Base-by-base conservation (phyloP, 2,888 invertebrate species). In the Gymnocheta viridis region DNA sequence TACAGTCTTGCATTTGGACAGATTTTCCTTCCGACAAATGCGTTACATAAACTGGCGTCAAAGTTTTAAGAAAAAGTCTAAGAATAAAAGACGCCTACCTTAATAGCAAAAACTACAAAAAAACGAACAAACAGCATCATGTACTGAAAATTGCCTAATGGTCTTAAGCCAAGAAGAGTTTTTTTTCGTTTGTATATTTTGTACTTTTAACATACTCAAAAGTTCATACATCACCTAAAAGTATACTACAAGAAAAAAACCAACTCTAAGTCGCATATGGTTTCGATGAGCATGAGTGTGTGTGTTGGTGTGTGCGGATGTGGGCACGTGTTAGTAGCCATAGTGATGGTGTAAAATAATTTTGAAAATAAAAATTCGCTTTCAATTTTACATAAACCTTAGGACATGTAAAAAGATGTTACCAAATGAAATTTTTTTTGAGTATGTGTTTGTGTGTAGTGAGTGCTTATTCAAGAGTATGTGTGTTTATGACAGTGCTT, bases 1-100 rank as follows among this genome's bases (percentile, higher is more conserved):
- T 17, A 19, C 12, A 24, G 14, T 22, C 22, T n/a, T 73, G 49
- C 62, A 62, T 62, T 62, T 27, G 14, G 66, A 35, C 32, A 29
- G 29, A 10, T 72, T 10, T 67, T 17, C 10, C 64, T 19, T 14
- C 29, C 47, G 62, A 38, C 67, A 60, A 72, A 77, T 82, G 70
- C 62, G 77, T 84, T 84, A 81, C 47, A 81, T 81, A 84, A 84
- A 64, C 77, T 84, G 84, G 84, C 84, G 84, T 84, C 84, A 78
- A 78, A 62, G 69, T 73, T 78, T 79, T 56, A 72, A 66, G 70
- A 78, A 70, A 77, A 58, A 19, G 24, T 69, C 32, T 4, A 60
- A 69, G 49, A 38, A 69, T 41, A 49, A 67, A 77, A 27, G 77
- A 67, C 77, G 77, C 77, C 77, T 77, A 60, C 77, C 58, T 77